These are phyloP conservation scores for Syrmaticus mikado DNA, from an alignment of 2,113 vertebrate genomes.

Conservation along the genomic window DNA sequence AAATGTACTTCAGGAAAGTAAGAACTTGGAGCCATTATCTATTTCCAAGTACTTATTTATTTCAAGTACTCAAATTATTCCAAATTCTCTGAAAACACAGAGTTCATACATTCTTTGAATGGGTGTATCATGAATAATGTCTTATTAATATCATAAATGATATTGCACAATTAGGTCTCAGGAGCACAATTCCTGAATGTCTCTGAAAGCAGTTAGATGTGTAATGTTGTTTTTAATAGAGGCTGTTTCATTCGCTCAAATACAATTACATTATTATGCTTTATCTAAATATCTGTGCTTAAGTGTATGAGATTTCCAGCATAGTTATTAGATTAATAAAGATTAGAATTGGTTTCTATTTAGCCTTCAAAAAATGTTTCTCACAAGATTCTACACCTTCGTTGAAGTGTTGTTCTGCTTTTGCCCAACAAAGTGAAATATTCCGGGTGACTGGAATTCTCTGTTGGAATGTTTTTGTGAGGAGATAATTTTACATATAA, in stretches of 20 bases:
- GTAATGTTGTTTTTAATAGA: not conserved
- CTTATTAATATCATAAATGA: not conserved
- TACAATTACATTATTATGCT: not conserved
- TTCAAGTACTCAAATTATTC: not conserved
- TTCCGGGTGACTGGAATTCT: not conserved
- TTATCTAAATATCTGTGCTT: not conserved
- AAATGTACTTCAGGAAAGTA: not conserved
- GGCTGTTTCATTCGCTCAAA: not conserved
- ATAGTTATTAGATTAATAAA: not conserved
- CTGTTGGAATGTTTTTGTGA: not conserved
- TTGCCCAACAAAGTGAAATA: not conserved
- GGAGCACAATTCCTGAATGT: not conserved
- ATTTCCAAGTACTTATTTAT: not conserved
- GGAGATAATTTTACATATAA: accelerated
- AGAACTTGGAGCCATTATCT: not conserved
- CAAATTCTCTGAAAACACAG: not conserved
- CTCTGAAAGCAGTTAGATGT: not conserved
- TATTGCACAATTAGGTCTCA: not conserved
- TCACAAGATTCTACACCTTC: not conserved
- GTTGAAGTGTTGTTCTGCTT: not conserved
- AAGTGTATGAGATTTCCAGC: not conserved
- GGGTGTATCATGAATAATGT: not conserved
- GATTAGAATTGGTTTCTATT: not conserved
- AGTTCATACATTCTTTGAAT: not conserved
- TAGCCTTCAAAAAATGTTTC: not conserved